Base-by-base conservation (phyloP, 2,797 vertebrate species). In the Sebastes steindachneri region DNA sequence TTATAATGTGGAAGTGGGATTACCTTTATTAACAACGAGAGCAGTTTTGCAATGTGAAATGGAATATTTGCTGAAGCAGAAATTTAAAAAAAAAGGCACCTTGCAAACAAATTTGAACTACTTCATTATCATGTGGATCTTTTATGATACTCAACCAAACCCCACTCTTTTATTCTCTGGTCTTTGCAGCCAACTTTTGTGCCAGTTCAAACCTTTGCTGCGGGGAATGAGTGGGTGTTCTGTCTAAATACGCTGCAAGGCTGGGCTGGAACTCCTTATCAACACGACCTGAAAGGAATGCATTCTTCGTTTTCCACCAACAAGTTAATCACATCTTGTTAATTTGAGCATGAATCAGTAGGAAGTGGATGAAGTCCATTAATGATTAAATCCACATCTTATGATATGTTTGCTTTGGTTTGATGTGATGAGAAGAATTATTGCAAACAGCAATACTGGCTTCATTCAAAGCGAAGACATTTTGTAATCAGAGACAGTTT, bases 1-100 rank as follows among this genome's bases (percentile, higher is more conserved):
- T 90, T 81, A 73, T 85, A 73, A 60, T 9, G 7, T 51, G 74
- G 72, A 82, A 72, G 71, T 57, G 1, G 83, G 67, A 81, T 77
- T 75, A 64, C n/a, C 26, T 68, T 81, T 60, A 31, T 59, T 41
- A 74, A 71, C 53, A 75, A 69, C 28, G 54, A 21, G 51, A 75
- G 63, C 41, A 33, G 28, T 53, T 71, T 28, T 51, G 19, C 19
- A 21, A 37, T 73, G 7, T 58, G 9, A 53, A 65, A 53, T 28
- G 57, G 41, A 72, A 25, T 21, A 41, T 53, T 51, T 60, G 29
- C 37, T 31, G 9, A 48, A 59, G 9, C n/a, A 65, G 29, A 60
- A 59, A 12, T 76, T 58, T 45, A 8, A 51, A 53, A 75, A 62
- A 54, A 72, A 23, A n/a, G n/a, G 11, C 54, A 37, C 10, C 7